Percentiles rank a stretch among this genome's conserved stretches.
Conservation (phyloP, 2,797 vertebrate species). For the Rallus crepitans region DNA sequence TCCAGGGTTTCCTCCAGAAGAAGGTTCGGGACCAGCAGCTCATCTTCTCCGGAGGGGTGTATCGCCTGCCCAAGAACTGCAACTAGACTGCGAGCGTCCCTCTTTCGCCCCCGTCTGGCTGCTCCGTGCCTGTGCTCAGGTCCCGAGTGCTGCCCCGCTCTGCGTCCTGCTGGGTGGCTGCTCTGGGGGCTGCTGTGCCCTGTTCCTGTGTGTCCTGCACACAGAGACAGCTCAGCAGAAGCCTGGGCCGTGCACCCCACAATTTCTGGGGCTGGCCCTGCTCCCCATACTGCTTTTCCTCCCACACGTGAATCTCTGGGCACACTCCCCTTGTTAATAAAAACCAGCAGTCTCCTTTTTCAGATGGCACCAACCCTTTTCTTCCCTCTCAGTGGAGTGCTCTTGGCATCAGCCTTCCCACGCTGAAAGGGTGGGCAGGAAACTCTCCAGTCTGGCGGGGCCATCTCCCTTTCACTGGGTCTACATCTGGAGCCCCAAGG, state of each 20-base stretch:
- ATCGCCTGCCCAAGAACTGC: conserved; percentile 91
- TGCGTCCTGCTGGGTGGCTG: not conserved
- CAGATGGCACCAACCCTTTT: not conserved
- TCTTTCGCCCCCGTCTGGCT: not conserved
- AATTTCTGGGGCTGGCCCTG: not conserved
- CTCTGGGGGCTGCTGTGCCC: not conserved
- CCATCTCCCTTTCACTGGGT: fast-evolving
- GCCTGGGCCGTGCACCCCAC: not conserved
- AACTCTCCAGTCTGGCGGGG: not conserved
- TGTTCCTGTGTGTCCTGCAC: not conserved
- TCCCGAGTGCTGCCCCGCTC: not conserved
- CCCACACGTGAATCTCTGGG: not conserved
- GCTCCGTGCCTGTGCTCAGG: not conserved
- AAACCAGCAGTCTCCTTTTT: not conserved
- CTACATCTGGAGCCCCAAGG: not conserved
- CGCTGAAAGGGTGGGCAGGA: not conserved
- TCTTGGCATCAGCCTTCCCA: not conserved
- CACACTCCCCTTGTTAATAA: conserved; percentile 23
- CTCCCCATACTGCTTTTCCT: not conserved
- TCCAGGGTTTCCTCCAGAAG: conserved; percentile 94
- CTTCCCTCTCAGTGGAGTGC: not conserved
- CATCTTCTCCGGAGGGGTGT: conserved; percentile 87
- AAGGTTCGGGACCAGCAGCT: conserved; percentile 96
- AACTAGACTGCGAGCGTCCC: conserved; percentile 8
- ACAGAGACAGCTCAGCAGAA: not conserved